Percentiles rank a stretch among this genome's conserved stretches.
These are phyloP conservation scores for Oryzaephilus surinamensis DNA, from an alignment of 1,140 invertebrate genomes.

Conservation along the genomic window DNA sequence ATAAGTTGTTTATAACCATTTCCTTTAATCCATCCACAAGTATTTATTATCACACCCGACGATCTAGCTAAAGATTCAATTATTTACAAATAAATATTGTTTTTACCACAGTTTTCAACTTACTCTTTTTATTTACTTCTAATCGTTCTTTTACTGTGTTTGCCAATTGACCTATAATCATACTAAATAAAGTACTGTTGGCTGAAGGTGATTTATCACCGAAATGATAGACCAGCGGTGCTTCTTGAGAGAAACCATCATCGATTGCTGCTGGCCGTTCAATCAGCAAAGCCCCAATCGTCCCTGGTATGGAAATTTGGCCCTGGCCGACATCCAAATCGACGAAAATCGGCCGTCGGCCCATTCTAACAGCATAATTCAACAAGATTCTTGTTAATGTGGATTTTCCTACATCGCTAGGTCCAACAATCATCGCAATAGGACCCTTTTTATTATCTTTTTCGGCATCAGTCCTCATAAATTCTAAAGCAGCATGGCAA, in stretches of 20 bases:
- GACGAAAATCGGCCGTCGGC: slow-evolving; percentile 77
- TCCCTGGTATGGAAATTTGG: slow-evolving; percentile 84
- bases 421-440: slow-evolving; percentile 86
- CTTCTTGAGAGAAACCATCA: slow-evolving; percentile 85
- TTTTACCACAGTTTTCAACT: slow-evolving; percentile 4
- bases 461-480: slow-evolving; percentile 70
- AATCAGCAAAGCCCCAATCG: slow-evolving; percentile 77
- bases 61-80: slow-evolving; percentile 50
- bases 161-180: slow-evolving; percentile 74
- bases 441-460: slow-evolving; percentile 64
- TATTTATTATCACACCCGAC: slow-evolving; percentile 96
- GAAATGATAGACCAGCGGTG: slow-evolving; percentile 89
- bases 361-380: slow-evolving; percentile 88
- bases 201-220: slow-evolving; percentile 70
- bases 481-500: slow-evolving; percentile 87
- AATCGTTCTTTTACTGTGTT: slow-evolving; percentile 76
- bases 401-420: slow-evolving; percentile 93
- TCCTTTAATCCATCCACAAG: slow-evolving; percentile 93
- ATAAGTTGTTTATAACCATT: slow-evolving; percentile 74
- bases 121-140: slow-evolving; percentile 76
- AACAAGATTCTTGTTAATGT: slow-evolving; percentile 81
- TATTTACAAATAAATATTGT: slow-evolving; percentile 8
- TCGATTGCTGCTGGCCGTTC: slow-evolving; percentile 86
- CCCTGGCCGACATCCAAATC: slow-evolving; percentile 97
- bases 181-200: slow-evolving; percentile 80